Base-by-base conservation (phyloP, 1,140 invertebrate species). In the Neodiprion pinetum region DNA sequence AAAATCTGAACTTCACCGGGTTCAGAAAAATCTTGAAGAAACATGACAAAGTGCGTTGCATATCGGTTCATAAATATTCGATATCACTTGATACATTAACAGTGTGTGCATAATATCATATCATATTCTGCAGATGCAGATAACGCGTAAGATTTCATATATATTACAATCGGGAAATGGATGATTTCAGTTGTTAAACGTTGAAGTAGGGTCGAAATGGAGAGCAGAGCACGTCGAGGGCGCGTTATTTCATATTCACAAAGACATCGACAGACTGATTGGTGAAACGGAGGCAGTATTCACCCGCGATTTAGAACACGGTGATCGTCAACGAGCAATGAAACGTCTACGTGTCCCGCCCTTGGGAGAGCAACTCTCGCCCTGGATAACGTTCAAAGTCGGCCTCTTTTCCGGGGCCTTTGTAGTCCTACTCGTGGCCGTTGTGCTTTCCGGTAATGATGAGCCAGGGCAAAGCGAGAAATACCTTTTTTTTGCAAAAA, bases 11-110 rank as follows among this genome's bases (percentile, higher is more conserved):
- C 89, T 96, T 95, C 78, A 97, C 95, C 11, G 96, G 97, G 0
- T 98, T 98, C 86, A 90, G 96, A 70, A 98, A 98, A 84, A 98
- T 98, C 77, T 88, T 98, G 14, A 98, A 98, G 84, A 98, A 98
- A 87, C 96, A 98, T 87, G 96, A 98, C 85, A 98, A 98, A 90
- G 92, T 96, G 78, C 66, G 72, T 80, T 40, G 28, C 28, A 40
- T 40, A 40, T 21, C 17, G 28, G 0, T 40, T 40, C 28, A 40
- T 40, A 40, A 1, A 40, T 3, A 40, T 40, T 40, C 5, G 69
- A 17, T 48, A 14, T 14, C n/a, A 21, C 14, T 21, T 28, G 14
- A 23, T 70, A n/a, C n/a, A 21, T 17, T 70, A 17, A 70, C n/a
- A 23, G 2, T n/a, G n/a, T 14, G 28, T 5, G 28, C 28, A 40